Evolutionary conservation across 2,888 invertebrate species (phyloP), one percentile per base, ranked within the genome.

Genomic region (Melanchra persicariae): DNA sequence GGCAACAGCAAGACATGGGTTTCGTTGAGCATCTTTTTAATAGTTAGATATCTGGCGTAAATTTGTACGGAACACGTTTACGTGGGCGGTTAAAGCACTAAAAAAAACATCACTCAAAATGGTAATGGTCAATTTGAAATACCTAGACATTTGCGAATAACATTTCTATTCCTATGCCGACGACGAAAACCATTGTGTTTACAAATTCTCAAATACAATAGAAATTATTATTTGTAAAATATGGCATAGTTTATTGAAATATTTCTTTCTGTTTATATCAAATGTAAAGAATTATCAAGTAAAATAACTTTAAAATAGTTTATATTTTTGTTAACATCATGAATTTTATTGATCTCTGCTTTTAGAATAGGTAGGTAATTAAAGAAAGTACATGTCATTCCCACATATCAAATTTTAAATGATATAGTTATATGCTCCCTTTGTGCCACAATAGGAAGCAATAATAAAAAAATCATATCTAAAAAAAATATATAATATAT

Each of bases 341-440:
- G n/a, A 75, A 68, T 61, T 72, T 60, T 45, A 72, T 72, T 74
- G 77, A 81, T 85, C 80, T 74, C 83, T 66, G 77, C 71, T 81
- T 72, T 72, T 87, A 85, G 83, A 73, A 57, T 81, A 84, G 74
- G 81, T 87, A 86, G 79, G 34, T 74, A 73, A 54, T 75, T 78
- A 87, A 86, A 81, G 85, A 87, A 87, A 81, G 62, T 89, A 92
- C 93, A 93, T 93, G 92, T 93, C 93, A 90, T 89, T 85, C 82
- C 83, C 86, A 93, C 93, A 93, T 93, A 93, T 93, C 93, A 91
- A 82, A 82, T 69, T 72, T 80, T 80, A 84, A 82, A 79, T 78
- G 71, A 78, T 83, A 83, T 74, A 72, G 60, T 82, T 57, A 37
- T 7, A 81, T 87, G 88, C 90, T 92, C 91, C 90, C 87, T 84